Conservation (phyloP, 2,113 vertebrate species). For the Crotalus horridus region DNA sequence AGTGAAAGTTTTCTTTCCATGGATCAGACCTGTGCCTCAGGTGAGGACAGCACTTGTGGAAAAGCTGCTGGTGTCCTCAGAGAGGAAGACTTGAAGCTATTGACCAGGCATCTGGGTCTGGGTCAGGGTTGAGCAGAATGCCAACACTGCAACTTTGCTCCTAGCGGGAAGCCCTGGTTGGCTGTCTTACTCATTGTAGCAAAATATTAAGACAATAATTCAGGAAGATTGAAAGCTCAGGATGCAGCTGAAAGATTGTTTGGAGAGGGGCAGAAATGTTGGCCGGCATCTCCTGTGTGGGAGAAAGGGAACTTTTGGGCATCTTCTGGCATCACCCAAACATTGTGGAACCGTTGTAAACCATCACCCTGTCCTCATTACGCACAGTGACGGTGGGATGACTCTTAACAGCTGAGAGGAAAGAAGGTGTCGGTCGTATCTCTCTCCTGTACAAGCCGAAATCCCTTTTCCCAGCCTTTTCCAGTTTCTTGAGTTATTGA, state of each 20-base stretch:
- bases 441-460: background rate
- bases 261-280: background rate
- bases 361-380: background rate
- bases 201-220: background rate
- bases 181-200: background rate
- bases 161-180: background rate
- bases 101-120: background rate
- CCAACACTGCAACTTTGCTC: background rate
- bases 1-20: background rate
- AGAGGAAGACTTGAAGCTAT: background rate
- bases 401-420: background rate
- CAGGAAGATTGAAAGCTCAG: background rate
- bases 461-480: constrained; percentile 39
- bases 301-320: background rate
- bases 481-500: constrained; percentile 52
- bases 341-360: background rate
- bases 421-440: background rate
- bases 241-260: background rate
- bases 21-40: background rate
- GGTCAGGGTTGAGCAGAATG: background rate
- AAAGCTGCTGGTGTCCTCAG: background rate
- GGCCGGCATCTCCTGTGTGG: background rate
- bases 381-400: background rate
- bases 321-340: background rate
- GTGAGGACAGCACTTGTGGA: background rate